Base-by-base conservation (phyloP, 2,888 invertebrate species). In the Stenurella melanura region DNA sequence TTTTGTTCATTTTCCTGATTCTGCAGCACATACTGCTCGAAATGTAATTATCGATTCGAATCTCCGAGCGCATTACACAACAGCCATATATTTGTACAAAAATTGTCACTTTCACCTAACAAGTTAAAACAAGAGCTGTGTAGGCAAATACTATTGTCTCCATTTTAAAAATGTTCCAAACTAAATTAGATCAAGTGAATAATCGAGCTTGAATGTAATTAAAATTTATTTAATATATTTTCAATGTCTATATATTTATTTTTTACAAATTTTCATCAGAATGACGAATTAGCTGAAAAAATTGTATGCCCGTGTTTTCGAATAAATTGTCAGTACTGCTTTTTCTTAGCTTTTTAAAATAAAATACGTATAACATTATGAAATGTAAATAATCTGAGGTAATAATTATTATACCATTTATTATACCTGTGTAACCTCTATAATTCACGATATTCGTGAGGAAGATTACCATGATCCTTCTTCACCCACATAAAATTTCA, bases 381-480 rank as follows among this genome's bases (percentile, higher is more conserved):
- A 19, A 58, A 19, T 21, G 34, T 61, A 30, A 61, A 34, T 50
- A 61, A 61, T 61, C 61, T n/a, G 15, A 30, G 26, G 30, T 61
- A 61, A 61, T 61, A 50, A 18, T 6, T 11, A 54, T 56, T 69
- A 69, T 56, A 17, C 26, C 3, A n/a, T n/a, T 5, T 50, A 50
- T 50, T 50, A 50, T 69, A n/a, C 42, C 17, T 42, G 17, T 17
- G 4, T n/a, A 64, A 42, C 64, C 64, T 64, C 18, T 30, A 17
- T 17, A 34, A 64, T 38, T 64, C 19, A 42, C 10, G 64, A 34
- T 50, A 64, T 11, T 38, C 42, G 34, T 64, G 64, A 64, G 18
- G 64, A 64, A 64, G 64, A 64, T 64, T 64, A 11, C 64, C 19
- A 64, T 5, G 1, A 17, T 50, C n/a, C 2, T 15, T 50, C 9